These are phyloP conservation scores for Darwinula stevensoni DNA, from an alignment of 2,888 invertebrate genomes.

Conservation along the genomic window DNA sequence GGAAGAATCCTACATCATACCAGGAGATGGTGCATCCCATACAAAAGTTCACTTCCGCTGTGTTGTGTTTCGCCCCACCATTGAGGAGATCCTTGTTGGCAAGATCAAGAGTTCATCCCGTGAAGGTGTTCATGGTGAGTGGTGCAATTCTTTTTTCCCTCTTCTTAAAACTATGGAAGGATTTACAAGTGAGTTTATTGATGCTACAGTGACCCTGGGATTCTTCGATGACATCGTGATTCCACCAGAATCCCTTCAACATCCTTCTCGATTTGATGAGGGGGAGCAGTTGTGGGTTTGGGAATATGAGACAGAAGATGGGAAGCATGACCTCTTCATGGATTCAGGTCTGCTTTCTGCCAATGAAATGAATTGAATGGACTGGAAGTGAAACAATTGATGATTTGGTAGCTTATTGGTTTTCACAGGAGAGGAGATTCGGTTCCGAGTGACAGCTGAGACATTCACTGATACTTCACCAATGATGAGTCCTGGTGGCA, in stretches of 20 bases:
- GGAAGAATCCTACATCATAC: slow-evolving; percentile 71
- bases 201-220: slow-evolving; percentile 52
- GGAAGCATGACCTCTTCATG: slow-evolving; percentile 72
- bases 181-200: not conserved
- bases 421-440: slow-evolving; percentile 35
- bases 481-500: too few relatives aligned
- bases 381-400: not conserved
- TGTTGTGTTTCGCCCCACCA: slow-evolving; percentile 74
- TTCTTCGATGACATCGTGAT: slow-evolving; percentile 93
- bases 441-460: slow-evolving; percentile 68
- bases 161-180: slow-evolving; percentile 4
- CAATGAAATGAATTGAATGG: slow-evolving; percentile 23
- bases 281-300: slow-evolving; percentile 76
- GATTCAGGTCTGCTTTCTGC: slow-evolving; percentile 33
- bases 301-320: slow-evolving; percentile 61
- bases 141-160: not conserved
- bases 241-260: slow-evolving; percentile 63
- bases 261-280: slow-evolving; percentile 73
- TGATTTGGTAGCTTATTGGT: slow-evolving; percentile 6
- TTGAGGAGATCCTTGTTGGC: slow-evolving; percentile 76
- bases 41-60: slow-evolving; percentile 75
- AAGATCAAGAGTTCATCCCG: slow-evolving; percentile 68
- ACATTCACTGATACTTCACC: slow-evolving; percentile 67
- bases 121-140: slow-evolving; percentile 58
- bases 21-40: slow-evolving; percentile 81